A percentile compares a stretch with the other conserved stretches of the same genome.
phyloP scores from a whole-genome alignment of 2,888 invertebrate species.

The Drosophila picticornis region DNA sequence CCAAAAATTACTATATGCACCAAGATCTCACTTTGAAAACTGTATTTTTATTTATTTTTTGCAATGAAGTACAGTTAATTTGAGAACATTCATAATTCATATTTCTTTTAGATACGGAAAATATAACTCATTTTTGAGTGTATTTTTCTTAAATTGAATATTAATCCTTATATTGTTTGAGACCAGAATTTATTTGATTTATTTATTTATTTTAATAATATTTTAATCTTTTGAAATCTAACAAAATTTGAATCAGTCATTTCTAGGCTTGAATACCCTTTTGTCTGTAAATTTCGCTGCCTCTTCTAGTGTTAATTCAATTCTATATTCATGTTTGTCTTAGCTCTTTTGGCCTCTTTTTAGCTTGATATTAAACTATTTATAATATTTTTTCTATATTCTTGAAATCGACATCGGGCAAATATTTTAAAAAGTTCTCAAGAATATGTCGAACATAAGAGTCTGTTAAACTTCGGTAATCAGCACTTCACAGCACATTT shows the following conservation, averaged over 20 bases:
- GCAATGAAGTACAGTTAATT: background rate
- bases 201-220: background rate
- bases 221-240: background rate
- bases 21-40: background rate
- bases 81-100: background rate
- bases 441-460: background rate
- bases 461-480: constrained; percentile 14
- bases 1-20: background rate
- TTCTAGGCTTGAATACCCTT: background rate
- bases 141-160: background rate
- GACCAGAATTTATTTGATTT: background rate
- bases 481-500: constrained; percentile 4
- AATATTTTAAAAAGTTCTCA: background rate
- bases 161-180: background rate
- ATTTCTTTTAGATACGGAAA: background rate
- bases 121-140: background rate
- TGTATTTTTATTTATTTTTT: background rate
- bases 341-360: background rate
- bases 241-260: too few relatives aligned
- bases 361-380: background rate
- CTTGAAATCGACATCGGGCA: background rate
- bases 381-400: background rate
- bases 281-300: background rate
- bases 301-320: background rate
- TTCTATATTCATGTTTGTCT: background rate